phyloP scores from a whole-genome alignment of 1,140 invertebrate species.

The Cotesia vestalis region DNA sequence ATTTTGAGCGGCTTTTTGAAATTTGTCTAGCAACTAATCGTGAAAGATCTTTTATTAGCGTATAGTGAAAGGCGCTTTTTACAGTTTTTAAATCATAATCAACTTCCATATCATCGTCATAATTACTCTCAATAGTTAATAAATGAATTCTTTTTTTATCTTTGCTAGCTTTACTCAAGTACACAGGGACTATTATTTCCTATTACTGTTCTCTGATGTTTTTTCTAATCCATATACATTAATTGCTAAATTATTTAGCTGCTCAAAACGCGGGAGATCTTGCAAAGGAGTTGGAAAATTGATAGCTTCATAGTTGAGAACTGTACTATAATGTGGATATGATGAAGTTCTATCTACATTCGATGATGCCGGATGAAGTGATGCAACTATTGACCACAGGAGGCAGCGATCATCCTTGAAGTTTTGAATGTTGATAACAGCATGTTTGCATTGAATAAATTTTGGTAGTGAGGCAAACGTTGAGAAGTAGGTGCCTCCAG shows the following conservation, averaged over 20 bases:
- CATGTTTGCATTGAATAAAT: constrained; percentile 52
- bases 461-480: constrained; percentile 50
- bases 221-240: constrained; percentile 49
- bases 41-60: constrained; percentile 35
- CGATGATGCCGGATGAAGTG: constrained; percentile 47
- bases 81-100: no score
- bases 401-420: constrained; percentile 52
- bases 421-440: constrained; percentile 58
- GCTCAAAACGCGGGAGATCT: constrained; percentile 56
- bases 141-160: constrained; percentile 38
- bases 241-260: constrained; percentile 53
- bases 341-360: constrained; percentile 44
- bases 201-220: constrained; percentile 3
- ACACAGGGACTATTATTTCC: constrained; percentile 46
- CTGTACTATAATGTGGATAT: constrained; percentile 48
- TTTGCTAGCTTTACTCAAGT: constrained; percentile 48
- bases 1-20: constrained; percentile 20
- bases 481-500: constrained; percentile 35
- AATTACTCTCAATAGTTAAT: constrained; percentile 27
- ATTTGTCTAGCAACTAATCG: constrained; percentile 36
- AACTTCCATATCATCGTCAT: neutral
- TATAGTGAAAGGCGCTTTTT: constrained; percentile 42
- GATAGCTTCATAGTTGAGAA: constrained; percentile 55
- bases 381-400: constrained; percentile 52
- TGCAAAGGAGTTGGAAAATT: constrained; percentile 55